These are phyloP conservation scores for Neoarius graeffei DNA, from an alignment of 2,113 vertebrate species.

Conservation along the genomic window DNA sequence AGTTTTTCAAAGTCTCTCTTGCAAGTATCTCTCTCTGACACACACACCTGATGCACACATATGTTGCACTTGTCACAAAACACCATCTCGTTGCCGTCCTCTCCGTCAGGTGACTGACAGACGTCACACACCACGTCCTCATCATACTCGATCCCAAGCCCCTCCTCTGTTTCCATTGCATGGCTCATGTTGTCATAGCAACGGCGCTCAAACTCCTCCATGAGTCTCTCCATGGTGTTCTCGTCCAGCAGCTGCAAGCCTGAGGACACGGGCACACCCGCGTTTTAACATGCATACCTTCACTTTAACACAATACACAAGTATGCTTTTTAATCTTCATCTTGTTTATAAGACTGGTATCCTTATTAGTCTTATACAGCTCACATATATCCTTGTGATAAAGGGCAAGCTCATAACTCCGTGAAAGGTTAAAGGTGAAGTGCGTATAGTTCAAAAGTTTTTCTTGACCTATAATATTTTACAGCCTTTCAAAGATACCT, in stretches of 20 bases:
- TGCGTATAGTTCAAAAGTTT: not conserved
- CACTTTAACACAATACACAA: not conserved
- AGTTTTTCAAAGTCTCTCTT: not conserved
- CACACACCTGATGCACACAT: slow-evolving; percentile 92
- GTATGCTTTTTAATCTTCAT: not conserved
- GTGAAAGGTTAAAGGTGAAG: not conserved
- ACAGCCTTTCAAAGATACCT: not conserved
- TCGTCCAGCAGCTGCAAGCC: slow-evolving; percentile 83
- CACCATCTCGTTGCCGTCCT: slow-evolving; percentile 99
- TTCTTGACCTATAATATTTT: not conserved
- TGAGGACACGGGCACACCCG: slow-evolving; percentile 41
- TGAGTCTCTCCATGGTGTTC: slow-evolving; percentile 86
- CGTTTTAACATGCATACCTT: not conserved
- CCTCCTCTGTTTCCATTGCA: slow-evolving; percentile 91
- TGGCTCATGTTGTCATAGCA: slow-evolving; percentile 94
- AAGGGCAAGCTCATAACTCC: not conserved
- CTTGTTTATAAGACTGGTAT: not conserved
- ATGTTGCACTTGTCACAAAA: slow-evolving; percentile 99
- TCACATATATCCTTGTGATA: not conserved
- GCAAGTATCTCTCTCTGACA: not conserved
- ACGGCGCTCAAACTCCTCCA: slow-evolving; percentile 90
- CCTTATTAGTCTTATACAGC: not conserved
- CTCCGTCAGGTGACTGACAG: slow-evolving; percentile 94
- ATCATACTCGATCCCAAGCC: slow-evolving; percentile 95
- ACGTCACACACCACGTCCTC: slow-evolving; percentile 98